Evolutionary conservation across 2,113 vertebrate species (phyloP).

Genomic region (Cyphomyrus discorhynchus): DNA sequence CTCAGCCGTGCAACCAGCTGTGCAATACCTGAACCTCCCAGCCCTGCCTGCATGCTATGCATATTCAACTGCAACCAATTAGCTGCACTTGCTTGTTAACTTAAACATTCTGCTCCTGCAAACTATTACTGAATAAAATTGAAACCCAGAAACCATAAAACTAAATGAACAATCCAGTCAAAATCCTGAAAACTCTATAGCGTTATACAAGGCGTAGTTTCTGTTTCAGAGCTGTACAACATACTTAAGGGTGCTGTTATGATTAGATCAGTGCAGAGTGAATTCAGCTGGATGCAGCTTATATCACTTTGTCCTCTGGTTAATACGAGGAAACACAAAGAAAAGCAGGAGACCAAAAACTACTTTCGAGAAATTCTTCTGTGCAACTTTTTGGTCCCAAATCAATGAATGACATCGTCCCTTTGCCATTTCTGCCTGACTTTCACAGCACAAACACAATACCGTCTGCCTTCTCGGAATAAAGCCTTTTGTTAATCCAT

Average conservation of each 20-base stretch:
- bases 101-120: neutral
- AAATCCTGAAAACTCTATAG: neutral
- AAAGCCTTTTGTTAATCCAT: conserved; percentile 1
- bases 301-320: neutral
- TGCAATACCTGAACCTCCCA: neutral
- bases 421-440: neutral
- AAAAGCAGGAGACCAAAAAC: neutral
- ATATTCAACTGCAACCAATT: neutral
- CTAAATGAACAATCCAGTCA: neutral
- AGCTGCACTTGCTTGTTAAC: neutral
- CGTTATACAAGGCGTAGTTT: neutral
- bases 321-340: neutral
- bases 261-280: neutral
- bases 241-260: neutral
- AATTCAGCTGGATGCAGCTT: neutral
- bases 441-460: conserved; percentile 1
- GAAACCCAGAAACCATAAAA: neutral
- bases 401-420: neutral
- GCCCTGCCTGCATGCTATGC: neutral
- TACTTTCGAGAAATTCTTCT: neutral
- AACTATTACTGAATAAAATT: neutral
- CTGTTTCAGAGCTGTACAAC: neutral
- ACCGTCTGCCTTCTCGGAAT: conserved; percentile 4
- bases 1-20: neutral
- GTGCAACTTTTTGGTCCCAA: neutral